These are phyloP conservation scores for Megaptera novaeangliae DNA, from an alignment of 2,113 vertebrate species.

Conservation along the genomic window DNA sequence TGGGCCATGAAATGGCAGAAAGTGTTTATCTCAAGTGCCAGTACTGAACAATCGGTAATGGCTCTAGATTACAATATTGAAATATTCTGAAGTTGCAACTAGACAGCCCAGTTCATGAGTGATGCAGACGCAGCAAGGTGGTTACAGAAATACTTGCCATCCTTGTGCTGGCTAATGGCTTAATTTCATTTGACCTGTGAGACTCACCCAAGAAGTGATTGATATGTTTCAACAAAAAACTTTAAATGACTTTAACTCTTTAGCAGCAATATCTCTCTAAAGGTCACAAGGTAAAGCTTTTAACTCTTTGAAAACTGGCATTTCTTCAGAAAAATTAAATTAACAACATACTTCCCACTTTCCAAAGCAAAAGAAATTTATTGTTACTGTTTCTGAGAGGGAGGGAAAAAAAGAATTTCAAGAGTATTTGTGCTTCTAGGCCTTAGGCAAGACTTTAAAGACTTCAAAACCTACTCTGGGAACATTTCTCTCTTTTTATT, in stretches of 20 bases:
- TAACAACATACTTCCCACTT: not conserved
- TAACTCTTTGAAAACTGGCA: not conserved
- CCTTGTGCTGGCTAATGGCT: not conserved
- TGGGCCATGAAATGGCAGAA: not conserved
- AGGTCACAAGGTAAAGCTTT: not conserved
- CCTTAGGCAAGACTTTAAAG: not conserved
- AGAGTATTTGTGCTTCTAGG: not conserved
- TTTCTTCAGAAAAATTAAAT: constrained; percentile 24
- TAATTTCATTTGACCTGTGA: not conserved
- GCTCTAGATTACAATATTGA: not conserved
- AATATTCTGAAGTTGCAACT: not conserved
- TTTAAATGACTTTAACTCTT: not conserved
- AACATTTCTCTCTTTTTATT: not conserved
- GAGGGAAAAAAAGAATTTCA: not conserved
- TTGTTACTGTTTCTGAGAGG: not conserved
- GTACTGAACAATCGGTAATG: not conserved
- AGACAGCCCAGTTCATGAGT: not conserved
- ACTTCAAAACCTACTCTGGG: constrained; percentile 12
- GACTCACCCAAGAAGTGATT: not conserved
- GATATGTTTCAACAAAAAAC: not conserved
- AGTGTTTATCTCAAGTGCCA: not conserved
- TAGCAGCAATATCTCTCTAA: not conserved
- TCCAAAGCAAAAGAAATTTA: not conserved
- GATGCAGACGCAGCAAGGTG: not conserved
- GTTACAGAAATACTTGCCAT: not conserved